Base-by-base conservation (phyloP, 2,888 invertebrate species). In the Coelinius sp. region DNA sequence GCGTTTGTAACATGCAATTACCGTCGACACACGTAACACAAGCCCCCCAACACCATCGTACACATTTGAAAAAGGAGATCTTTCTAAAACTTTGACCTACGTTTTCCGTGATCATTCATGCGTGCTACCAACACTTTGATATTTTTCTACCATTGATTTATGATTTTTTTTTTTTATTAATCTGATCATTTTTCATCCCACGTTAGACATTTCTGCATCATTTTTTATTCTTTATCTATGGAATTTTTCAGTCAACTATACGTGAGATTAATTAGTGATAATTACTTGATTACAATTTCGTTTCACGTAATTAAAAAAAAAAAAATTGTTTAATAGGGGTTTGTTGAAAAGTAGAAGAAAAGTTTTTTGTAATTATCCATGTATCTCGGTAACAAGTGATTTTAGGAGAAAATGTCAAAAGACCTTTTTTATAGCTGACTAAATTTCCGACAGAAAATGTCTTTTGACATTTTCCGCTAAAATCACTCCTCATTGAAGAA, bases 11-110 rank as follows among this genome's bases (percentile, higher is more conserved):
- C 79, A 73, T 80, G 78, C 78, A 82, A 82, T 82, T 82, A 82
- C 74, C 75, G 63, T 75, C 75, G 77, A 73, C 59, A 75, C 76
- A 71, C 75, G 79, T 78, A 78, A 78, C 73, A 75, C 77, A 66
- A 20, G 46, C 8, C 46, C 44, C 44, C 46, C 73, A 73, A 71
- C 75, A 75, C 67, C 67, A 70, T 64, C 65, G 68, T 73, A 68
- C 68, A 35, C 24, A 74, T 53, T 53, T 46, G 70, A 72, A 31
- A 64, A 72, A 63, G 74, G 64, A 64, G 63, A 35, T 77, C 77
- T 76, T 74, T 79, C 75, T 77, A 73, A 78, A 82, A 78, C 76
- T 78, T 76, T 80, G 79, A 82, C 81, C 81, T 79, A 77, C 76
- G 74, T 73, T 74, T 71, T 66, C 41, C 41, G 63, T 25, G 75